Evolutionary conservation across 2,888 invertebrate genomes (phyloP), one percentile per base, ranked within the genome.

Genomic region (Seira ritae): DNA sequence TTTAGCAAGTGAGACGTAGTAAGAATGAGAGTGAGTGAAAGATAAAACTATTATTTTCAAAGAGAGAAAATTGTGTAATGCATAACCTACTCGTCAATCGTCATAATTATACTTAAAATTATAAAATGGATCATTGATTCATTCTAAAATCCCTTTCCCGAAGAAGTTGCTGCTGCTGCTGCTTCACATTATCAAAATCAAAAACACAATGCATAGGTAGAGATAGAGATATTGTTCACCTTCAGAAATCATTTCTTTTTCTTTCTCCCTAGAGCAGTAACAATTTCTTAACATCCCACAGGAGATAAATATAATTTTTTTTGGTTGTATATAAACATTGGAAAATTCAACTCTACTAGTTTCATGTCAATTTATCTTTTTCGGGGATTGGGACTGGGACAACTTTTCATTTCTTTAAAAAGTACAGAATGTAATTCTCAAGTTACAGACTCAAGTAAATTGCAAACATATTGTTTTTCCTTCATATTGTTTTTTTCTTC

Each of bases 371-470:
- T 1, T 55, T 4, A 4, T 31, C 8, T 31, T 31, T 55, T 55
- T 55, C n/a, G 55, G 3, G 12, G 12, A 3, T 55, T 55, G 55
- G 15, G 42, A 8, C 12, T n/a, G n/a, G n/a, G n/a, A n/a, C n/a
- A n/a, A n/a, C 8, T 31, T 31, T 31, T 31, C 8, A 31, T 8
- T 31, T n/a, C 37, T 37, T 31, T 70, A 31, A 31, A 31, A 46
- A 70, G 70, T 70, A 50, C 50, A 50, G 70, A 70, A 70, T 70
- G 46, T 70, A 70, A 70, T 70, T 70, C 70, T 70, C 70, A 70
- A 50, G 46, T 70, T 70, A 17, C 70, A 70, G 70, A 70, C 70
- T 70, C 23, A 8, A 10, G 17, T 23, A 31, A 66, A 12, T 55
- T 17, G 55, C 55, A 55, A 55, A 55, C 55, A 55, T 42, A n/a